A percentile compares a stretch with the other conserved stretches of the same genome.
These are phyloP conservation scores for Quadriops clusia DNA, from an alignment of 2,888 invertebrate genomes.

Conservation along the genomic window DNA sequence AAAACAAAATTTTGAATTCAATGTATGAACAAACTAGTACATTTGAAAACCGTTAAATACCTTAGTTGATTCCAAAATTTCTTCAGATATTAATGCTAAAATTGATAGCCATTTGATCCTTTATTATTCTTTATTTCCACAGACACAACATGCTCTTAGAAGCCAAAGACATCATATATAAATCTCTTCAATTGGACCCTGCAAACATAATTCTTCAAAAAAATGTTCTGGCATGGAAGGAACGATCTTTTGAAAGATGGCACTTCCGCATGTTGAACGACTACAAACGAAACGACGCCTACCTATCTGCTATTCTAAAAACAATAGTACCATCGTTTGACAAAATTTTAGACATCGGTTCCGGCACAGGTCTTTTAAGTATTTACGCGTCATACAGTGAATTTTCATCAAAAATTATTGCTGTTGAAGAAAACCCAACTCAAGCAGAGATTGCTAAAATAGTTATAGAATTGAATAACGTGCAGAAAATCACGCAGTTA, in stretches of 20 bases:
- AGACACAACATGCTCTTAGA: too few species aligned
- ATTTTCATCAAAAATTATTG: slow-evolving; percentile 43
- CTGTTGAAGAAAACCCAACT: slow-evolving; percentile 54
- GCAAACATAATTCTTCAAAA: slow-evolving; percentile 47
- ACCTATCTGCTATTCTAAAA: slow-evolving; percentile 47
- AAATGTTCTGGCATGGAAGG: slow-evolving; percentile 52
- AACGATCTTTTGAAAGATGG: slow-evolving; percentile 52
- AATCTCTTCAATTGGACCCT: slow-evolving; percentile 40
- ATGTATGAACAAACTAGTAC: slow-evolving; percentile 1
- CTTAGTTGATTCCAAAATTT: too few species aligned
- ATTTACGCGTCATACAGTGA: slow-evolving; percentile 44
- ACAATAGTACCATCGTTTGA: slow-evolving; percentile 40
- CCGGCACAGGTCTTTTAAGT: slow-evolving; percentile 65
- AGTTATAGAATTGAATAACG: slow-evolving; percentile 40
- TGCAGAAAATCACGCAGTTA: slow-evolving; percentile 39
- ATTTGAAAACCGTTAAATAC: too few species aligned
- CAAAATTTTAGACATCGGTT: slow-evolving; percentile 57
- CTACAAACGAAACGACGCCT: slow-evolving; percentile 51
- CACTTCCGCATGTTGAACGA: slow-evolving; percentile 79
- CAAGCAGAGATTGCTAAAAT: slow-evolving; percentile 52
- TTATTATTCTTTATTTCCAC: too few species aligned
- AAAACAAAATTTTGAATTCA: background rate
- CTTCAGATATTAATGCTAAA: too few species aligned
- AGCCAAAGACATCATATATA: slow-evolving; percentile 15
- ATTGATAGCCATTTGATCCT: too few species aligned